Conservation (phyloP, 2,888 invertebrate species). For the Diarsia mendica region DNA sequence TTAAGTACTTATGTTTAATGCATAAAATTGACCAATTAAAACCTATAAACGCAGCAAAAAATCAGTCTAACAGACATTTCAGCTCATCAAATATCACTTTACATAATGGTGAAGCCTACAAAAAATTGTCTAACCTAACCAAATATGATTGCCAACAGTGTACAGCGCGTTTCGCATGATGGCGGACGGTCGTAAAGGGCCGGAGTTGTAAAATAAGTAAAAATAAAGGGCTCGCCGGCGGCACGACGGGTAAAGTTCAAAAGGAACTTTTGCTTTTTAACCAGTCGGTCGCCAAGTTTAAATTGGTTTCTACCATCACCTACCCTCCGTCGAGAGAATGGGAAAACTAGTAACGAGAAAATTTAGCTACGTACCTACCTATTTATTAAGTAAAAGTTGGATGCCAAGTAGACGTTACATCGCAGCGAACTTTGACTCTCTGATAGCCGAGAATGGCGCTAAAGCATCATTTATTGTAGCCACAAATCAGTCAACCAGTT, state of each 20-base stretch:
- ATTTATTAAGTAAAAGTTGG: slow-evolving; percentile 70
- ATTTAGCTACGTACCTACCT: slow-evolving; percentile 70
- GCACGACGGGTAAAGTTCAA: slow-evolving; percentile 80
- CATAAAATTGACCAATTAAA: slow-evolving; percentile 48
- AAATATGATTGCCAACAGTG: slow-evolving; percentile 74
- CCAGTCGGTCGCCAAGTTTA: slow-evolving; percentile 87
- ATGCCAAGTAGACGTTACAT: slow-evolving; percentile 32
- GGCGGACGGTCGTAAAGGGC: slow-evolving; percentile 81
- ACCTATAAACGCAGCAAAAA: slow-evolving; percentile 33
- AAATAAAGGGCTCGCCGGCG: slow-evolving; percentile 81
- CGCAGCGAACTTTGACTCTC: slow-evolving; percentile 47
- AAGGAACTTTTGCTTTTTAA: slow-evolving; percentile 88
- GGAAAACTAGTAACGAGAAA: slow-evolving; percentile 82
- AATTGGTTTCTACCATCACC: slow-evolving; percentile 85
- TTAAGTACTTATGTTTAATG: slow-evolving; percentile 33
- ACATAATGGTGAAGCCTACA: slow-evolving; percentile 57
- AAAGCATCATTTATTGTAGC: slow-evolving; percentile 54
- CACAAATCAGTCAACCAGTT: slow-evolving; percentile 59
- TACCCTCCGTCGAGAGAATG: slow-evolving; percentile 76
- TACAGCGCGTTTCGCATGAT: slow-evolving; percentile 79
- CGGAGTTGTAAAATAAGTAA: slow-evolving; percentile 83
- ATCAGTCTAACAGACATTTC: slow-evolving; percentile 26
- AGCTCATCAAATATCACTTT: slow-evolving; percentile 59
- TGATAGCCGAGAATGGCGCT: slow-evolving; percentile 59
- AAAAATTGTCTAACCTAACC: slow-evolving; percentile 63